A percentile compares a stretch with the other conserved stretches of the same genome.
phyloP scores from a whole-genome alignment of 2,113 vertebrate genomes.

The Lucifuga dentata region DNA sequence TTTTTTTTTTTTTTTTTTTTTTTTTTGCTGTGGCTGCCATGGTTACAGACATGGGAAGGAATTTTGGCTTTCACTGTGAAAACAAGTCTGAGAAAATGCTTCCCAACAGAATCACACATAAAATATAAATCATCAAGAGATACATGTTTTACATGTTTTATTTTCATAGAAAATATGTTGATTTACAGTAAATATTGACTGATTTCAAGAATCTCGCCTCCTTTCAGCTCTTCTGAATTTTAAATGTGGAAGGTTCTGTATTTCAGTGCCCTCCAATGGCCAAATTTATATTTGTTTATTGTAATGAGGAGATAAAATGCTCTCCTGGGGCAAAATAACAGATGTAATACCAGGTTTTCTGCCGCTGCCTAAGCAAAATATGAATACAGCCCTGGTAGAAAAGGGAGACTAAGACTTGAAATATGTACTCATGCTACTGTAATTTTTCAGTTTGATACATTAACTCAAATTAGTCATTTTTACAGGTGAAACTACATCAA shows the following conservation, averaged over 20 bases:
- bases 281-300: slow-evolving; percentile 19
- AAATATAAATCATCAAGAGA: slow-evolving; percentile 7
- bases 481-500: too few species aligned
- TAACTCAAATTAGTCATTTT: neutral
- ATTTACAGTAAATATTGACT: slow-evolving; percentile 3
- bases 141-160: neutral
- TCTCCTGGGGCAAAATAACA: slow-evolving; percentile 32
- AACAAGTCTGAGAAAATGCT: neutral
- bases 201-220: neutral
- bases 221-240: neutral
- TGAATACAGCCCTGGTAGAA: neutral
- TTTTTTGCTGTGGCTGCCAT: slow-evolving; percentile 58
- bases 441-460: neutral
- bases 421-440: too few species aligned
- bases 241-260: slow-evolving; percentile 48
- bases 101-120: slow-evolving; percentile 1
- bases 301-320: slow-evolving; percentile 13
- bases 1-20: neutral
- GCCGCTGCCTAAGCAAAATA: neutral
- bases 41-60: slow-evolving; percentile 65
- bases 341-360: slow-evolving; percentile 21
- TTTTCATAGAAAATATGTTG: neutral
- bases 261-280: slow-evolving; percentile 71
- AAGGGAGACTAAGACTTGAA: neutral
- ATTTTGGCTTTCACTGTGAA: slow-evolving; percentile 29